Conservation (phyloP, 2,797 vertebrate species). For the Cuculus canorus region DNA sequence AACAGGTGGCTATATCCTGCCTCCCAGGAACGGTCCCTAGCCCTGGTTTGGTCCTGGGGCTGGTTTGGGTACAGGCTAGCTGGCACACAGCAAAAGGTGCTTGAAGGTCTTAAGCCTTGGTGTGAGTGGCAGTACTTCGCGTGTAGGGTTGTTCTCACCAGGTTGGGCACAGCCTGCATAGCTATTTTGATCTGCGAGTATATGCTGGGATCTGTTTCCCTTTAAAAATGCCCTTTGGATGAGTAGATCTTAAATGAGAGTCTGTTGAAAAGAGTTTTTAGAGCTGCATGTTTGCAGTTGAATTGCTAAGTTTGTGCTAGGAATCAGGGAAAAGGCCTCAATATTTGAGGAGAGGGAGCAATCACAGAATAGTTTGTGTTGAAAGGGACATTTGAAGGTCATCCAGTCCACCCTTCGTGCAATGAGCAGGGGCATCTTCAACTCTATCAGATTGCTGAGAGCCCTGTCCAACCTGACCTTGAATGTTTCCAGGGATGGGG, state of each 20-base stretch:
- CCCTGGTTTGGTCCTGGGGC: not conserved
- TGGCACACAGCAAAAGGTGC: not conserved
- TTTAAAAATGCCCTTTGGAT: not conserved
- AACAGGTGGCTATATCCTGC: not conserved
- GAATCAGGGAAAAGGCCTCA: not conserved
- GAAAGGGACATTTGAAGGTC: no score
- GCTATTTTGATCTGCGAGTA: not conserved
- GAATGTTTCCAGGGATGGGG: no score
- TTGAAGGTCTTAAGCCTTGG: not conserved
- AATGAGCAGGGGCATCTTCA: no score
- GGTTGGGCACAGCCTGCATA: not conserved
- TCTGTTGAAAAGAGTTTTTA: not conserved
- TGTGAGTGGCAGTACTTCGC: not conserved
- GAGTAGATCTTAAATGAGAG: not conserved
- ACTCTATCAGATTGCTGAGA: no score
- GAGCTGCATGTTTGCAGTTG: not conserved
- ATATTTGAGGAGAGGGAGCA: not conserved
- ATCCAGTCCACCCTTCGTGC: no score
- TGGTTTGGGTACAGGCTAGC: not conserved
- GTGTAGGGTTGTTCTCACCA: not conserved
- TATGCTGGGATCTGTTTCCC: not conserved
- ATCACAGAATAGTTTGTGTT: not conserved
- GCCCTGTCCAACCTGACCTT: no score
- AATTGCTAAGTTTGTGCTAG: not conserved
- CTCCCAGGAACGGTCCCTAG: not conserved